Conservation (phyloP, 2,888 invertebrate species). For the Pammene fasciana region DNA sequence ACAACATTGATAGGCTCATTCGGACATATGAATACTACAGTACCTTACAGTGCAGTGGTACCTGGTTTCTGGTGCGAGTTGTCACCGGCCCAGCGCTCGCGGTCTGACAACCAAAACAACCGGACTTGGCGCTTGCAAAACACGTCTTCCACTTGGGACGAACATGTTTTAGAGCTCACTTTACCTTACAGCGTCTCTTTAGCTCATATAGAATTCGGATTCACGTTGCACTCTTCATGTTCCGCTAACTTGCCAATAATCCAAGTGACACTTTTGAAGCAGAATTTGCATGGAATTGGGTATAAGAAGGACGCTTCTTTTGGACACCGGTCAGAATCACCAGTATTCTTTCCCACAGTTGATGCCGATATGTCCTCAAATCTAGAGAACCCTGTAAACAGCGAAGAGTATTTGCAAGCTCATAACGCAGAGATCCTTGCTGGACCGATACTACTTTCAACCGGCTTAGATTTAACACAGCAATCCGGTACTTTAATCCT, state of each 20-base stretch:
- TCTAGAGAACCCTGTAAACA: slow-evolving; percentile 89
- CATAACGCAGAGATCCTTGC: slow-evolving; percentile 96
- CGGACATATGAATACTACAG: slow-evolving; percentile 74
- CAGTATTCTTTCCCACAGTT: slow-evolving; percentile 69
- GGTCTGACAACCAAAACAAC: slow-evolving; percentile 94
- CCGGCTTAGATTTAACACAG: slow-evolving; percentile 92
- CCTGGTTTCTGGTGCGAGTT: slow-evolving; percentile 97
- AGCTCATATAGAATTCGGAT: slow-evolving; percentile 95
- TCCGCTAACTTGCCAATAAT: slow-evolving; percentile 90
- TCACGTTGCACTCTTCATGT: slow-evolving; percentile 90
- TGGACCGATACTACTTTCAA: slow-evolving; percentile 92
- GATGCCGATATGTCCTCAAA: slow-evolving; percentile 67
- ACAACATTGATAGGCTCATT: slow-evolving; percentile 91
- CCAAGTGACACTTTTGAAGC: slow-evolving; percentile 86
- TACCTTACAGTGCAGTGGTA: slow-evolving; percentile 92
- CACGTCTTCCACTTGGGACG: slow-evolving; percentile 95
- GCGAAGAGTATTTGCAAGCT: slow-evolving; percentile 91
- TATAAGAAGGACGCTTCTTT: slow-evolving; percentile 79
- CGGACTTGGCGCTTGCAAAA: slow-evolving; percentile 95
- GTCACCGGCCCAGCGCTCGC: slow-evolving; percentile 94
- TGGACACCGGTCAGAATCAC: slow-evolving; percentile 69
- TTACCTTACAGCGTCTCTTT: slow-evolving; percentile 90
- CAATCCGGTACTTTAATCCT: slow-evolving; percentile 93
- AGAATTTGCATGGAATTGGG: slow-evolving; percentile 84
- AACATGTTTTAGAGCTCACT: slow-evolving; percentile 95